Evolutionary conservation across 35 echinoderm and acorn worm genomes (phyloP).

Genomic region (Ophioderma brevispina): DNA sequence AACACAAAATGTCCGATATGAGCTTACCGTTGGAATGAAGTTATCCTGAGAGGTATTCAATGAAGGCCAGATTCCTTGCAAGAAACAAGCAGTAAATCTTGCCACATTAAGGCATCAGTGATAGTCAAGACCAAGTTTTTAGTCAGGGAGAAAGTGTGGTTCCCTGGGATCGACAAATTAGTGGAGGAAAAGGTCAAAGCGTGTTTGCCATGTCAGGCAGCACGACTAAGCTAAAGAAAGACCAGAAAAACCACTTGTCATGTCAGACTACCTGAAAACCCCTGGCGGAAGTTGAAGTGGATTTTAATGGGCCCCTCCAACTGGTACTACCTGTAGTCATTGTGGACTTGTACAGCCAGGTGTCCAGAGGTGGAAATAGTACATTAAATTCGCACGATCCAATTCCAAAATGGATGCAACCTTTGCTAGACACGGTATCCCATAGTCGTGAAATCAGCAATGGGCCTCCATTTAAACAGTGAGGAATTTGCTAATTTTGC

Average conservation of each 20-base stretch:
- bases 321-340: conserved; percentile 66
- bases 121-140: conserved; percentile 11
- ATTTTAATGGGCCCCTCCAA: conserved; percentile 46
- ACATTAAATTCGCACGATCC: conserved; percentile 26
- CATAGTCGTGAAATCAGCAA: conserved; percentile 56
- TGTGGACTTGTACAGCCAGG: conserved; percentile 63
- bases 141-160: conserved; percentile 45
- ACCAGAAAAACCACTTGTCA: conserved; percentile 9
- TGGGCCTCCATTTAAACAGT: conserved; percentile 47
- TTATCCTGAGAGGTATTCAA: background rate
- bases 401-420: conserved; percentile 40
- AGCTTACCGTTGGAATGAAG: background rate
- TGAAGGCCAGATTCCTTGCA: background rate
- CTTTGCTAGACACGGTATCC: conserved; percentile 55
- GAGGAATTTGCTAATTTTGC: conserved; percentile 34
- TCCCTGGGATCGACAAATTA: conserved; percentile 44
- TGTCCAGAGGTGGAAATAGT: conserved; percentile 73
- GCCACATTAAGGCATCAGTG: background rate
- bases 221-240: background rate
- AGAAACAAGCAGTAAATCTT: background rate
- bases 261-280: conserved; percentile 22
- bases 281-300: conserved; percentile 40
- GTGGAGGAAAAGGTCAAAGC: conserved; percentile 38
- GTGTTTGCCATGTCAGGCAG: conserved; percentile 59
- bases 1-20: background rate